Conservation (phyloP, 2,888 invertebrate species). For the Cataglyphis altisquamis region DNA sequence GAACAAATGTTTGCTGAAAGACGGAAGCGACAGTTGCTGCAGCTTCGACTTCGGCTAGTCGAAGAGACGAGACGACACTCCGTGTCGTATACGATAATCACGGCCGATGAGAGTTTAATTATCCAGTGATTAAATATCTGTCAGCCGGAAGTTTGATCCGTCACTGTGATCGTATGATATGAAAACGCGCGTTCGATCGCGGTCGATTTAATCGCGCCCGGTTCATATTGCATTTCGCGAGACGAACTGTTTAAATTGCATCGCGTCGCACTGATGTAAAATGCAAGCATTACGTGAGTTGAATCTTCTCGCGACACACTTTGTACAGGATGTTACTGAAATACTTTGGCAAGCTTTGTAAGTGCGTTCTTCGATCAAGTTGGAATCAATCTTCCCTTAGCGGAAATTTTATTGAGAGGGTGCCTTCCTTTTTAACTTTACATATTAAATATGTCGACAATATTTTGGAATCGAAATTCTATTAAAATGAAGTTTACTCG, state of each 20-base stretch:
- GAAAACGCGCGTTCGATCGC: not conserved
- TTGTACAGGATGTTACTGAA: constrained; percentile 30
- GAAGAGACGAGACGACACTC: not conserved
- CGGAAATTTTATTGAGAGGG: constrained; percentile 25
- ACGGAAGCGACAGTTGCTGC: constrained; percentile 11
- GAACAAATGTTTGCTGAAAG: constrained; percentile 62
- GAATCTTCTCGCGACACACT: constrained; percentile 29
- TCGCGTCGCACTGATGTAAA: constrained; percentile 39
- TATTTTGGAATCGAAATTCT: not conserved
- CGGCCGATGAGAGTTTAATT: constrained; percentile 27
- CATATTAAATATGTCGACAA: constrained; percentile 5
- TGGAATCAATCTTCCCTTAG: constrained; percentile 14
- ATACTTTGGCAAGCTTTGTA: constrained; percentile 7
- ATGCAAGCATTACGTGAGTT: constrained; percentile 50
- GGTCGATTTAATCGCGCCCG: constrained; percentile 32
- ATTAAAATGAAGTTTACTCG: constrained; percentile 8
- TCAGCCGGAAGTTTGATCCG: not conserved
- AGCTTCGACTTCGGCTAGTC: constrained; percentile 15
- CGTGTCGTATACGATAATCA: constrained; percentile 10
- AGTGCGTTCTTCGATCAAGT: constrained; percentile 31
- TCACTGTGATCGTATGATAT: not conserved
- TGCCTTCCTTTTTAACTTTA: not conserved
- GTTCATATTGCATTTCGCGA: constrained; percentile 20
- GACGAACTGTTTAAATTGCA: constrained; percentile 47
- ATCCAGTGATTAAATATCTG: constrained; percentile 37